phyloP scores from a whole-genome alignment of 2,113 vertebrate species.

The Anhinga anhinga region DNA sequence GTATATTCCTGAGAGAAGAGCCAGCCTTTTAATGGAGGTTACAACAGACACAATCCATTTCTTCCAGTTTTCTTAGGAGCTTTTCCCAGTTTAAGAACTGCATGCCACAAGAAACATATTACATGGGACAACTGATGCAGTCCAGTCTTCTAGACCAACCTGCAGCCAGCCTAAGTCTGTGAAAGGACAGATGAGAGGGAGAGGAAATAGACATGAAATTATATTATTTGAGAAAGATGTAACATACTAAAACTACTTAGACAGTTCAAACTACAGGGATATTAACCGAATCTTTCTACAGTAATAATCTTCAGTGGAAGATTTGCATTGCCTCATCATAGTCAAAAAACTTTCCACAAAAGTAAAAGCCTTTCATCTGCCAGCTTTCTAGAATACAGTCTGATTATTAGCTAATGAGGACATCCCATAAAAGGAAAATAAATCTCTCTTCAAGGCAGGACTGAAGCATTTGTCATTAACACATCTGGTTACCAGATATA shows the following conservation, averaged over 20 bases:
- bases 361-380: background rate
- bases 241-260: background rate
- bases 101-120: background rate
- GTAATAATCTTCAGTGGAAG: background rate
- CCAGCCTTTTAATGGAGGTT: background rate
- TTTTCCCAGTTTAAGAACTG: background rate
- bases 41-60: background rate
- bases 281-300: background rate
- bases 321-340: background rate
- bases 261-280: background rate
- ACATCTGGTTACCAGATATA: constrained; percentile 46
- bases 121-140: background rate
- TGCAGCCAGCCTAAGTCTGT: background rate
- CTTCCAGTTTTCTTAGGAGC: background rate
- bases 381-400: constrained; percentile 9
- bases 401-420: constrained; percentile 55
- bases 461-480: constrained; percentile 53
- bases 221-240: background rate
- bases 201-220: background rate
- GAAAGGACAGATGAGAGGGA: background rate
- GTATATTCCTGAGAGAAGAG: background rate
- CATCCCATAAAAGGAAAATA: constrained; percentile 42
- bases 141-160: background rate
- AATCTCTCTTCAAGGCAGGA: background rate
- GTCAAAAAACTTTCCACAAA: background rate